Evolutionary conservation across 2,888 invertebrate genomes (phyloP).

Genomic region (Kuschelorhynchus macadamiae): DNA sequence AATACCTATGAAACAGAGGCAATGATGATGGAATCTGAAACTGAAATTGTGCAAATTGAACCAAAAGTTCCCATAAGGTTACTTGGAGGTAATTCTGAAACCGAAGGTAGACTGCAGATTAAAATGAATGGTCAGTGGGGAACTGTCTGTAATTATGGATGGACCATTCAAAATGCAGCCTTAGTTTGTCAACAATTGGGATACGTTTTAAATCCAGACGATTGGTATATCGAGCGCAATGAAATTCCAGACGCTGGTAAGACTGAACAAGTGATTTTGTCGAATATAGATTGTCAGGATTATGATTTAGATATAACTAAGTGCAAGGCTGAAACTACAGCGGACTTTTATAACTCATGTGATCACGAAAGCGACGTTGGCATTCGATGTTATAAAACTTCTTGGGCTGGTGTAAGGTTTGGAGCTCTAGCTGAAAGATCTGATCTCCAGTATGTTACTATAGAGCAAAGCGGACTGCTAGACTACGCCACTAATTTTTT

Average conservation of each 20-base stretch:
- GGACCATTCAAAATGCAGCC: constrained; percentile 93
- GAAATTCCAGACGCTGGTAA: constrained; percentile 86
- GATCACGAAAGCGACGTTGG: constrained; percentile 90
- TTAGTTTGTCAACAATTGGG: constrained; percentile 97
- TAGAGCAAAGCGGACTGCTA: constrained; percentile 93
- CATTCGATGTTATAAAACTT: constrained; percentile 88
- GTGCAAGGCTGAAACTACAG: constrained; percentile 84
- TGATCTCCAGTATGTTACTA: constrained; percentile 88
- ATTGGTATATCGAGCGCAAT: constrained; percentile 88
- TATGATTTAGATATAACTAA: constrained; percentile 91
- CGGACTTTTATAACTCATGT: constrained; percentile 91
- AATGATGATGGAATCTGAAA: constrained; percentile 67
- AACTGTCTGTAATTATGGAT: constrained; percentile 96
- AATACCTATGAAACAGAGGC: constrained; percentile 73
- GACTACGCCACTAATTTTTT: constrained; percentile 92
- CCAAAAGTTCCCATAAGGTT: constrained; percentile 82
- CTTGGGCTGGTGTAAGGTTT: constrained; percentile 95
- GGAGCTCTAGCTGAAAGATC: constrained; percentile 90
- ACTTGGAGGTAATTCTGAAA: constrained; percentile 83
- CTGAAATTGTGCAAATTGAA: constrained; percentile 75
- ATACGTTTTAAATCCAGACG: constrained; percentile 89
- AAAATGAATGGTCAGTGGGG: constrained; percentile 93
- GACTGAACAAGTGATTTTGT: constrained; percentile 82
- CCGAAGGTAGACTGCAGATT: constrained; percentile 91
- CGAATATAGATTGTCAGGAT: constrained; percentile 92